Evolutionary conservation across 2,888 invertebrate genomes (phyloP), one percentile per base, ranked within the genome.

Genomic region (Drosophila tanythrix): DNA sequence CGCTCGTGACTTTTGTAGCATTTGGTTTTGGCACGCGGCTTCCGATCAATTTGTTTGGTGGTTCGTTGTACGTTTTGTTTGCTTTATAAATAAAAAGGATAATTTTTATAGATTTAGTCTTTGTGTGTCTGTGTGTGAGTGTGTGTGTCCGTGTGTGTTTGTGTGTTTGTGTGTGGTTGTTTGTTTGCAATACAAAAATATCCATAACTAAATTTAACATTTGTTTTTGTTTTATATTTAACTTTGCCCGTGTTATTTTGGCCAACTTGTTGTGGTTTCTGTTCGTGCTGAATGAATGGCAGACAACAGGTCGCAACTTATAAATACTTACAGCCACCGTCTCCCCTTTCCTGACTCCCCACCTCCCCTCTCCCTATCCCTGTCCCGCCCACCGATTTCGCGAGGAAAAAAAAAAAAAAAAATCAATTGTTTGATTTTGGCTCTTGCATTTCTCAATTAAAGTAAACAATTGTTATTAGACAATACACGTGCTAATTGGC

Each of bases 141-240:
- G 21, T 43, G 43, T 60, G 51, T 59, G n/a, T 58, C 27, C 60
- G 13, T 50, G 40, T 43, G 31, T 27, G 18, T 40, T 21, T 56
- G 50, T 43, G 7, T 60, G 62, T 62, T 46, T 65, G 8, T 29
- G 55, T 55, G 33, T 67, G n/a, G 40, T 38, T 51, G 36, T 52
- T 48, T 63, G 77, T 75, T 62, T 80, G 80, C 76, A 55, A 76
- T 70, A 77, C 80, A 76, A 77, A 89, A 82, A 82, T 83, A 81
- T 76, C 78, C 73, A 82, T 83, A 85, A 85, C 90, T 86, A 86
- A 88, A 88, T 76, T 89, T 89, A 86, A 90, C 83, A 86, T 77
- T 83, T 87, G 89, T 90, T 90, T 83, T 81, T 71, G 86, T 78
- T 89, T 88, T 90, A 88, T 83, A 77, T 88, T 90, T 85, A 85